Evolutionary conservation across 2,113 vertebrate genomes (phyloP).

Genomic region (Cebidichthys violaceus): DNA sequence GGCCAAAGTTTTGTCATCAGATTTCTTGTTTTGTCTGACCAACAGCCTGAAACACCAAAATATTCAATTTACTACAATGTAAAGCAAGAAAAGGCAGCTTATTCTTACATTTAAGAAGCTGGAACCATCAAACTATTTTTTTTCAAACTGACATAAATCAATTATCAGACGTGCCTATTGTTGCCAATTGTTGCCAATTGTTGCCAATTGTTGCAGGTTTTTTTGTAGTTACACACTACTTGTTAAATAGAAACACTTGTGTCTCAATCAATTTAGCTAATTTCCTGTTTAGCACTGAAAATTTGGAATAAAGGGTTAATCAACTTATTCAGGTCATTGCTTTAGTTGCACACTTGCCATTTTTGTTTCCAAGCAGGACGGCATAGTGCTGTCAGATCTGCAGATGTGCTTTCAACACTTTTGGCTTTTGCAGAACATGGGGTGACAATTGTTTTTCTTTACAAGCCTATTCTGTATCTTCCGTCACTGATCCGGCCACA

Average conservation of each 20-base stretch:
- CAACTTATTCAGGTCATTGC: background rate
- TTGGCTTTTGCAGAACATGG: slow-evolving; percentile 20
- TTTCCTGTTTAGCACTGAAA: background rate
- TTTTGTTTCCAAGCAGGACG: slow-evolving; percentile 12
- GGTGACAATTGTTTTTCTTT: slow-evolving; percentile 38
- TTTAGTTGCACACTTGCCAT: background rate
- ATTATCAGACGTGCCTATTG: background rate
- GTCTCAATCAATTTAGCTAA: background rate
- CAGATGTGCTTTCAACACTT: slow-evolving; percentile 13
- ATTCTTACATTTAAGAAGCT: background rate
- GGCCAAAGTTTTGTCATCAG: background rate
- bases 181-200: too few relatives aligned
- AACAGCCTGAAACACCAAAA: background rate
- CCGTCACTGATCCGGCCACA: slow-evolving; percentile 15
- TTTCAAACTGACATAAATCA: background rate
- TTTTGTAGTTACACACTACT: background rate
- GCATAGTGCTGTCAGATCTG: slow-evolving; percentile 14
- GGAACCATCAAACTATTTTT: background rate
- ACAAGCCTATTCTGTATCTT: slow-evolving; percentile 21
- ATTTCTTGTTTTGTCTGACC: background rate
- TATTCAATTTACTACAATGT: background rate
- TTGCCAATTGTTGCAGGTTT: background rate
- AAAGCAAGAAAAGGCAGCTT: background rate
- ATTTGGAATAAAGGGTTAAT: background rate
- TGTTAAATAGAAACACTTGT: background rate